Base-by-base conservation (phyloP, 1,140 invertebrate genomes). In the Harpegnathos saltator region DNA sequence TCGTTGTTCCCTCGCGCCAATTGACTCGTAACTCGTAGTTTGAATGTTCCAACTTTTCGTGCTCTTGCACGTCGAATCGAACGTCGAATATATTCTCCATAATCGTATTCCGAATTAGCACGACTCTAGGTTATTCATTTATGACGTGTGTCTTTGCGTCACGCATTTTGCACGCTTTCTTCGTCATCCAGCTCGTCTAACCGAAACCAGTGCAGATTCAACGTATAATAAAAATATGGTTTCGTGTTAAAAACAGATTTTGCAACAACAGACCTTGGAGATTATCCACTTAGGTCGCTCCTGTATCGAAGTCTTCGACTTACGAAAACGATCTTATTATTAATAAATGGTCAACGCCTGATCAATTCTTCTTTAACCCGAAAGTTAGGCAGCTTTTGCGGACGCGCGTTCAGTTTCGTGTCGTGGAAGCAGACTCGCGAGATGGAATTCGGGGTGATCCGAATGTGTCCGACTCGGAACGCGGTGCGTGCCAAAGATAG, bases 401-500 rank as follows among this genome's bases (percentile, higher is more conserved):
- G 15, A 22, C 22, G 50, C 44, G 44, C 33, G 19, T 63, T 75
- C n/a, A 26, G 58, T 11, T 48, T 71, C 17, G 17, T 24, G 56
- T 59, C 52, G 50, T 71, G 65, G 4, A 78, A 69, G 29, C 52
- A 56, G 63, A 44, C 22, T 48, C 17, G 50, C 50, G 50, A 69
- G 19, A 17, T 38, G 65, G 66, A 80, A 71, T 59, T 71, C 52
- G 52, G 52, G n/a, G 24, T 80, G 54, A 78, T 69, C 33, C 65
- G 50, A 78, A 69, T 44, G 65, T 68, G 65, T 48, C 52, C 75
- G 69, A 44, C 52, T 71, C 33, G 59, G 52, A 44, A n/a, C n/a
- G 19, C 58, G 75, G n/a, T 62, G 75, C 80, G 81, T 87, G 90
- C 88, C 91, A 91, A 91, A 91, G 89, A 92, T 92, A 91, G 91